A percentile compares a stretch with the other conserved stretches of the same genome.
Evolutionary conservation across 2,888 invertebrate species (phyloP).

Genomic region (Drosophila limbata): DNA sequence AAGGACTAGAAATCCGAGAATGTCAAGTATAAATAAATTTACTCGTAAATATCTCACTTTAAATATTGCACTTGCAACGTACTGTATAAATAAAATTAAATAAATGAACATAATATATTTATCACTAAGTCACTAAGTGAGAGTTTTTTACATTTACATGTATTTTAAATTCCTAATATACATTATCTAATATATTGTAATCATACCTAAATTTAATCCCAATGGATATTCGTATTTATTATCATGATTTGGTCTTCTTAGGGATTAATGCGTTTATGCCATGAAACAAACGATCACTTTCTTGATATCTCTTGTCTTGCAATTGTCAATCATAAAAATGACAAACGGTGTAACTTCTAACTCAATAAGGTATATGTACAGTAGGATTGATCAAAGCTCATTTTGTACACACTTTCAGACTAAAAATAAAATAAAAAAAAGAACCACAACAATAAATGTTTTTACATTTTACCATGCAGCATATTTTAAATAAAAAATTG

Average conservation of each 20-base stretch:
- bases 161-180: not conserved
- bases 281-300: not conserved
- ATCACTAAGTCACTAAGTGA: not conserved
- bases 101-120: too few species aligned
- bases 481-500: too few species aligned
- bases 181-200: not conserved
- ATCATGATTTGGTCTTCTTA: not conserved
- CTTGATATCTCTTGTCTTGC: too few species aligned
- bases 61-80: not conserved
- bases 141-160: not conserved
- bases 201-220: not conserved
- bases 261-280: not conserved
- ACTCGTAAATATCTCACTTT: not conserved
- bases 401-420: too few species aligned
- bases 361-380: too few species aligned
- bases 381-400: too few species aligned
- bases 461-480: too few species aligned
- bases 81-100: not conserved
- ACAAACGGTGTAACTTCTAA: too few species aligned
- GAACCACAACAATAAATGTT: too few species aligned
- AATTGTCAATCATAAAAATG: too few species aligned
- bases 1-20: not conserved
- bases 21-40: not conserved
- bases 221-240: too few species aligned
- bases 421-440: too few species aligned